Evolutionary conservation across 2,888 invertebrate genomes (phyloP).

Genomic region (Uloborus plumipes): DNA sequence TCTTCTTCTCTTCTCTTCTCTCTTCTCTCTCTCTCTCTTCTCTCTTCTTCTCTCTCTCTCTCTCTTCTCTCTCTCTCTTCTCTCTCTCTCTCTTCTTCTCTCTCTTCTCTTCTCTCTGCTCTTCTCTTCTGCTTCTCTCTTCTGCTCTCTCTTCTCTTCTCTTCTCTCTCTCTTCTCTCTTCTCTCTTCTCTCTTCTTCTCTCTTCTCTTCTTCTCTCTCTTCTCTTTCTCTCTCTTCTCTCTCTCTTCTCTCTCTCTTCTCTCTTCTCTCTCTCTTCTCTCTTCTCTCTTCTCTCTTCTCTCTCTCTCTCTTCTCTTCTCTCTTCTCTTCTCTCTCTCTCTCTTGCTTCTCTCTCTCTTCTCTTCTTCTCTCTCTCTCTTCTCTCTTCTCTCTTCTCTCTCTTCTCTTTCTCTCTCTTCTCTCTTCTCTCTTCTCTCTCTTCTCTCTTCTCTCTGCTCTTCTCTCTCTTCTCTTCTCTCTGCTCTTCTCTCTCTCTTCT

Average conservation of each 20-base stretch:
- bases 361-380: background rate
- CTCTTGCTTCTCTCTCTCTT: background rate
- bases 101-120: too few species aligned
- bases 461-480: background rate
- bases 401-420: background rate
- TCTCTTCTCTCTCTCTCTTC: too few species aligned
- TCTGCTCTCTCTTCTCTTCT: too few species aligned
- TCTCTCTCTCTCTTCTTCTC: too few species aligned
- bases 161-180: too few species aligned
- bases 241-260: background rate
- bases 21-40: too few species aligned
- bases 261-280: background rate
- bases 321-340: background rate
- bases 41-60: too few species aligned
- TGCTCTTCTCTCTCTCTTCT: background rate
- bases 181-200: too few species aligned
- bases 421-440: background rate
- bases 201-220: too few species aligned
- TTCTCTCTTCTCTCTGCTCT: background rate
- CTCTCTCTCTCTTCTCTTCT: background rate
- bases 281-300: background rate
- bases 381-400: background rate
- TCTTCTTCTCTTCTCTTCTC: too few species aligned
- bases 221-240: too few species aligned
- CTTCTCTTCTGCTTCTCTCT: too few species aligned